These are phyloP conservation scores for Synergus japonicus DNA, from an alignment of 2,888 invertebrate species.

Conservation along the genomic window DNA sequence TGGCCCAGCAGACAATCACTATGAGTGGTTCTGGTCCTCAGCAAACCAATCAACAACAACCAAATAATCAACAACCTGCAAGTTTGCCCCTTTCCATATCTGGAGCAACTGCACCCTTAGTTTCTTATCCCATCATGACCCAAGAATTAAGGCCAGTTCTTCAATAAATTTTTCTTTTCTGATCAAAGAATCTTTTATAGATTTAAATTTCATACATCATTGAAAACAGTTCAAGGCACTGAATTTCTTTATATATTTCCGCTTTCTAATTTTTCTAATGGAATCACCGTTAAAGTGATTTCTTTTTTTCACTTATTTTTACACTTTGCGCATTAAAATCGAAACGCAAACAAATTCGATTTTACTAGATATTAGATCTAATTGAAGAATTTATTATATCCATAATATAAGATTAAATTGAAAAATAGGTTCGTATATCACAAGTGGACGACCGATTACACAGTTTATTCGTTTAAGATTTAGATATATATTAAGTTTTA, in stretches of 20 bases:
- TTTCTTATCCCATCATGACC: constrained; percentile 84
- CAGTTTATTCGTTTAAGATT: too few relatives aligned
- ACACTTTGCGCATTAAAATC: background rate
- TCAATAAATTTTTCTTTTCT: constrained; percentile 41
- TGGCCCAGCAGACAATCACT: constrained; percentile 78
- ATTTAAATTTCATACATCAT: background rate
- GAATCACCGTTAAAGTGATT: background rate
- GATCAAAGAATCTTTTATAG: background rate
- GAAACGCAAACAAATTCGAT: background rate
- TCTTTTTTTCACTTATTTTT: background rate
- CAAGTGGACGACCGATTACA: too few relatives aligned
- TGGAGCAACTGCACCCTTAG: constrained; percentile 81
- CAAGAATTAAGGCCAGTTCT: constrained; percentile 77
- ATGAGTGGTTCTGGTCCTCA: constrained; percentile 75
- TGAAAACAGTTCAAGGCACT: background rate
- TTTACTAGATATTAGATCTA: background rate
- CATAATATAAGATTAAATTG: background rate
- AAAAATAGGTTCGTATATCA: background rate
- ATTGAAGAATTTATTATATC: background rate
- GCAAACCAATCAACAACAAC: constrained; percentile 74
- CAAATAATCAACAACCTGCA: constrained; percentile 76
- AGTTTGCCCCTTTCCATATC: constrained; percentile 80
- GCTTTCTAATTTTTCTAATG: background rate
- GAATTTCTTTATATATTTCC: background rate
- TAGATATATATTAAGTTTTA: background rate